Conservation (phyloP, 2,113 vertebrate species). For the Cephalopterus ornatus region DNA sequence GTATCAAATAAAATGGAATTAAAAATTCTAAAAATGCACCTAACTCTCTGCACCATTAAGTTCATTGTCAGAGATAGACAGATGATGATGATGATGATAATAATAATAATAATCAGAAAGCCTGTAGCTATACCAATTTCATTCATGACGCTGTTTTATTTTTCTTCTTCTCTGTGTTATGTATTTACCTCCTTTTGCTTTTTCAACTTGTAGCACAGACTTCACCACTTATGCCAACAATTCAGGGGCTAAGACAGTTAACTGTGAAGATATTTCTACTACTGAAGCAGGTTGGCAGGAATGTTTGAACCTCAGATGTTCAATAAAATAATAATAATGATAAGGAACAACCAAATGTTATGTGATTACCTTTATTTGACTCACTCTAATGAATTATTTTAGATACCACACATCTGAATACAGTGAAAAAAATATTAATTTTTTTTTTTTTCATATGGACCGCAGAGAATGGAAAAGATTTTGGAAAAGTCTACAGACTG, state of each 20-base stretch:
- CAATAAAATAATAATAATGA: not conserved
- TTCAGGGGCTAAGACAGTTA: not conserved
- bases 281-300: not conserved
- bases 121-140: not conserved
- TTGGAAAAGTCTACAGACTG: conserved; percentile 67
- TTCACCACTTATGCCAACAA: not conserved
- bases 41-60: not conserved
- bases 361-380: not conserved
- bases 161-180: not conserved
- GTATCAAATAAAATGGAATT: not conserved
- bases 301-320: not conserved
- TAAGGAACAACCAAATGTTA: not conserved
- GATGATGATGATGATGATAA: too few species aligned
- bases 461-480: conserved; percentile 66
- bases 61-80: not conserved
- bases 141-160: not conserved
- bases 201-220: not conserved
- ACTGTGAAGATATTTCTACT: not conserved
- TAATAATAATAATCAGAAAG: not conserved
- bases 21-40: not conserved
- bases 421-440: not conserved
- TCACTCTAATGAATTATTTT: not conserved
- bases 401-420: not conserved
- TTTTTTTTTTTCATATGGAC: not conserved
- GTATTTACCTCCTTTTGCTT: not conserved